phyloP scores from a whole-genome alignment of 1,140 invertebrate genomes.

The Zaprionus inermis region DNA sequence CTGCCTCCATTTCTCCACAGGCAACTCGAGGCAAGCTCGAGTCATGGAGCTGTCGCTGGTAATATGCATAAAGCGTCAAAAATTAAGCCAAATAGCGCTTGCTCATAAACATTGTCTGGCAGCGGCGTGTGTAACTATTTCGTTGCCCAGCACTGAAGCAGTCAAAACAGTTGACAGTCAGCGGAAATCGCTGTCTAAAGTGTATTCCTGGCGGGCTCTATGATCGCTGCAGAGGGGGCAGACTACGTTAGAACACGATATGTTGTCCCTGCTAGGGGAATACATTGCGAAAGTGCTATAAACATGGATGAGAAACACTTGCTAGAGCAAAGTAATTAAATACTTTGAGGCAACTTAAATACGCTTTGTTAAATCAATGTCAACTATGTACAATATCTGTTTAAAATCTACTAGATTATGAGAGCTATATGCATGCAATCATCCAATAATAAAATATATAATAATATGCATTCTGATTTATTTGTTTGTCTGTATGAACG shows the following conservation, averaged over 20 bases:
- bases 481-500: too few species aligned
- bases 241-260: background rate
- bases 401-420: too few species aligned
- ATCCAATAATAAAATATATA: too few species aligned
- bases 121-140: slow-evolving; percentile 45
- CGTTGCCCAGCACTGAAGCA: slow-evolving; percentile 2
- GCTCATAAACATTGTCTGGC: slow-evolving; percentile 32
- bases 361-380: too few species aligned
- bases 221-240: background rate
- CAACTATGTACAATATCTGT: too few species aligned
- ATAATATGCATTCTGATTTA: too few species aligned
- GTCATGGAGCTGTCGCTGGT: slow-evolving; percentile 46
- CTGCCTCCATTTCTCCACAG: slow-evolving; percentile 23
- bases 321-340: background rate
- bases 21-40: slow-evolving; percentile 4
- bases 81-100: slow-evolving; percentile 50
- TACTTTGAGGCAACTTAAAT: too few species aligned
- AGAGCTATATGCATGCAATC: too few species aligned
- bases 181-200: slow-evolving; percentile 28
- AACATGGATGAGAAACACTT: background rate
- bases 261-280: background rate
- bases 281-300: background rate
- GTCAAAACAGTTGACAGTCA: slow-evolving; percentile 27
- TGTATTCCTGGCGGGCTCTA: background rate
- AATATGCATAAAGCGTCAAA: slow-evolving; percentile 62